Evolutionary conservation across 2,888 invertebrate genomes (phyloP).

Genomic region (Agrotis exclamationis): DNA sequence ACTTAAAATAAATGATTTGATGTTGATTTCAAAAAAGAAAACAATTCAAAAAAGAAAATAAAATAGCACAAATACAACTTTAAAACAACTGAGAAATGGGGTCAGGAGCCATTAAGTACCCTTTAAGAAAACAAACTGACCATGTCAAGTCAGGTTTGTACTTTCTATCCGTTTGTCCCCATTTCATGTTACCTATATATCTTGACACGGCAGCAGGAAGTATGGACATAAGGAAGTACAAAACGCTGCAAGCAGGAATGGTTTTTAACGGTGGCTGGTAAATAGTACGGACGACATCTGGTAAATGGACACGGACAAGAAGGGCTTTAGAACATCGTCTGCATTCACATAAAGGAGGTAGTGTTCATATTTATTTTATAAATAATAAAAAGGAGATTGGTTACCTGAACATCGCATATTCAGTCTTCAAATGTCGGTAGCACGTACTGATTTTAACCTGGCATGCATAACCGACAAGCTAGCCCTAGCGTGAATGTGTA

Average conservation of each 20-base stretch:
- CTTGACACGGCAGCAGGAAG: conserved; percentile 50
- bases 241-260: too few relatives aligned
- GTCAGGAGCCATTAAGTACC: conserved; percentile 23
- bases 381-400: too few relatives aligned
- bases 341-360: too few relatives aligned
- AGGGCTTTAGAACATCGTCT: background rate
- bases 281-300: background rate
- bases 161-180: conserved; percentile 39
- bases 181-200: conserved; percentile 50
- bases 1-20: too few relatives aligned
- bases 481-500: too few relatives aligned
- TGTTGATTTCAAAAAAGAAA: too few relatives aligned
- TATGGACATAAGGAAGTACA: conserved; percentile 20
- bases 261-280: too few relatives aligned
- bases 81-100: conserved; percentile 34
- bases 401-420: too few relatives aligned
- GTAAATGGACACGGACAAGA: conserved; percentile 9
- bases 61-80: background rate
- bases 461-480: too few relatives aligned
- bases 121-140: conserved; percentile 24
- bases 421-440: too few relatives aligned
- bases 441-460: too few relatives aligned
- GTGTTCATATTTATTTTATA: background rate
- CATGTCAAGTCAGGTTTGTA: background rate
- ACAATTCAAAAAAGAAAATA: too few relatives aligned